These are phyloP conservation scores for Lymantria monacha DNA, from an alignment of 2,888 invertebrate genomes.

Conservation along the genomic window DNA sequence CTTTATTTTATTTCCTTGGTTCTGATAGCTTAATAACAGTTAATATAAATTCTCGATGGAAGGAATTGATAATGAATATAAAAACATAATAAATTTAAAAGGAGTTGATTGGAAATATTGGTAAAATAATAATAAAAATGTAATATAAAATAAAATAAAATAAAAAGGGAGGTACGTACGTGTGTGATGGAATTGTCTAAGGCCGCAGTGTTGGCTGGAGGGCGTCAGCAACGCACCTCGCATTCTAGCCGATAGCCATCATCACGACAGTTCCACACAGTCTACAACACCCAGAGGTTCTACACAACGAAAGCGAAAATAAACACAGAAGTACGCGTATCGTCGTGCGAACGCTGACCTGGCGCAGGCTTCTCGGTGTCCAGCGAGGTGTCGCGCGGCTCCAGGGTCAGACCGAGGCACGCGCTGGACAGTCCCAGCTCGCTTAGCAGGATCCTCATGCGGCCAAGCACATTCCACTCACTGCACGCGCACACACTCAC, in stretches of 20 bases:
- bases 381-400: constrained; percentile 75
- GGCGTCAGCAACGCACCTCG: constrained; percentile 82
- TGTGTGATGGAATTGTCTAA: constrained; percentile 74
- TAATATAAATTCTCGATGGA: neutral
- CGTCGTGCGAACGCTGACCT: constrained; percentile 80
- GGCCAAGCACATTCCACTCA: constrained; percentile 80
- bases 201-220: constrained; percentile 75
- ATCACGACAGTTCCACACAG: constrained; percentile 79
- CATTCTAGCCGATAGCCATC: constrained; percentile 81
- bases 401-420: constrained; percentile 80
- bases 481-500: constrained; percentile 80
- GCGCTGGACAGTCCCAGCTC: constrained; percentile 81
- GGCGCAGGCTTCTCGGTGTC: constrained; percentile 77
- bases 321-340: constrained; percentile 77
- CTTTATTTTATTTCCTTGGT: neutral
- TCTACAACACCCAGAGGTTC: constrained; percentile 77
- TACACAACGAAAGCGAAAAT: constrained; percentile 82
- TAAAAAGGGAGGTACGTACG: constrained; percentile 76
- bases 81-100: neutral
- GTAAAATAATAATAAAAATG: constrained; percentile 22
- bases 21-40: too few species aligned
- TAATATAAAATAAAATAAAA: constrained; percentile 49
- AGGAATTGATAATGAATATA: neutral
- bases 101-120: neutral
- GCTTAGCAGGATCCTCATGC: constrained; percentile 83